Percentiles rank a stretch among this genome's conserved stretches.
phyloP scores from a whole-genome alignment of 2,113 vertebrate genomes.

The Pseudorectes ferrugineus region DNA sequence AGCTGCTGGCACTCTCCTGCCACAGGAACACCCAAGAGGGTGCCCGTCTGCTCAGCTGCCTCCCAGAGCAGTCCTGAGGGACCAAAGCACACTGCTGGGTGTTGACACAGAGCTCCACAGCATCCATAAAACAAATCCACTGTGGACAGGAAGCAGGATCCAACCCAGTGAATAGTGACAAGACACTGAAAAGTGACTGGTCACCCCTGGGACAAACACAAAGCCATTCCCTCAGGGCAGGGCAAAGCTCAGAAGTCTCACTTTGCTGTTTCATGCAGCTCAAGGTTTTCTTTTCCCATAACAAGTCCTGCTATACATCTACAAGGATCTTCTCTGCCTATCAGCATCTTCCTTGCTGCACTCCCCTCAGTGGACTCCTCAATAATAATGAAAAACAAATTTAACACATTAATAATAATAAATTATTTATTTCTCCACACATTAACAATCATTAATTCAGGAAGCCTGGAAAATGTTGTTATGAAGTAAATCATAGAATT shows the following conservation, averaged over 20 bases:
- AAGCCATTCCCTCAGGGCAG: not conserved
- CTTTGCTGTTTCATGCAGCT: not conserved
- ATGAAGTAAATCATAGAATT: not conserved
- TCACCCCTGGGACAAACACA: not conserved
- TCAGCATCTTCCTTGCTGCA: rapidly evolving
- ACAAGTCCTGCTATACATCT: not conserved
- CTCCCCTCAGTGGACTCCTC: not conserved
- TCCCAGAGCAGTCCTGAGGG: not conserved
- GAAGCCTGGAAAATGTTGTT: not conserved
- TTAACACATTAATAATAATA: not conserved
- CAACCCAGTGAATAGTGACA: not conserved
- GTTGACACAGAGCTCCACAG: not conserved
- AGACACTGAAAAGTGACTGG: not conserved
- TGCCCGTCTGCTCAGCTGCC: not conserved
- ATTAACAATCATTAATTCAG: not conserved
- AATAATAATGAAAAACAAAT: not conserved
- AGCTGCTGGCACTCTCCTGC: not conserved
- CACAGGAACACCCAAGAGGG: not conserved
- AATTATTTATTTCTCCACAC: not conserved
- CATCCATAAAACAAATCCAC: not conserved
- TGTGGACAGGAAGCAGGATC: not conserved
- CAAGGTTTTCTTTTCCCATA: not conserved
- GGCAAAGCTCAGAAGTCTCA: not conserved
- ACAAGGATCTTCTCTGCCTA: not conserved
- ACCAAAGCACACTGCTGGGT: not conserved